These are phyloP conservation scores for Gymnocheta viridis DNA, from an alignment of 2,888 invertebrate species.

Conservation along the genomic window DNA sequence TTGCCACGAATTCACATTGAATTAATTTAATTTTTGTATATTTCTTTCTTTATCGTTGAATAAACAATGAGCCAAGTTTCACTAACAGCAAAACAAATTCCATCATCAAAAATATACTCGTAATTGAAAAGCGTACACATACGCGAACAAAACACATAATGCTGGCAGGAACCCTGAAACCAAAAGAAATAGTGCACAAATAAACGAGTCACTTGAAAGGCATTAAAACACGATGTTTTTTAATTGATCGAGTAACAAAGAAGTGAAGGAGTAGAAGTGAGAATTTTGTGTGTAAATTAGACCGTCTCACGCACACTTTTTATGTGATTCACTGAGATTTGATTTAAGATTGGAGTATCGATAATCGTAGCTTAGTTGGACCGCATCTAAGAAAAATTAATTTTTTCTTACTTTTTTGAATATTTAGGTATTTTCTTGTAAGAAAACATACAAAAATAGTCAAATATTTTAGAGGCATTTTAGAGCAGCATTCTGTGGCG, in stretches of 20 bases:
- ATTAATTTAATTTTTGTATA: constrained; percentile 59
- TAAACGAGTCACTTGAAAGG: constrained; percentile 30
- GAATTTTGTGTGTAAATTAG: neutral
- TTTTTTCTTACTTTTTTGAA: no score
- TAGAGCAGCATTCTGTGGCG: no score
- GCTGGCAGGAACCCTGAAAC: constrained; percentile 57
- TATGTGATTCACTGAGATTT: no score
- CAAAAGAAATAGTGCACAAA: constrained; percentile 53
- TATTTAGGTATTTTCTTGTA: no score
- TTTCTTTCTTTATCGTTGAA: constrained; percentile 55
- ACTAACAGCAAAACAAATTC: constrained; percentile 6
- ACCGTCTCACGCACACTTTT: no score
- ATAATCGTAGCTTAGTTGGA: no score
- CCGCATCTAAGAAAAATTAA: no score
- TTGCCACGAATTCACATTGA: constrained; percentile 67
- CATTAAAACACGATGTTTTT: constrained; percentile 35
- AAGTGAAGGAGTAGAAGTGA: neutral
- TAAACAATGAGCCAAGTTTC: constrained; percentile 54
- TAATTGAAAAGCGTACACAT: neutral
- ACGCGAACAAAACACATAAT: constrained; percentile 1
- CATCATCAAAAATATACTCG: neutral
- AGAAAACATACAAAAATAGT: no score
- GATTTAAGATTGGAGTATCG: no score
- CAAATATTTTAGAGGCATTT: no score
- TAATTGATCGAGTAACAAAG: constrained; percentile 20